phyloP scores from a whole-genome alignment of 2,113 vertebrate species.

The Cyanistes caeruleus region DNA sequence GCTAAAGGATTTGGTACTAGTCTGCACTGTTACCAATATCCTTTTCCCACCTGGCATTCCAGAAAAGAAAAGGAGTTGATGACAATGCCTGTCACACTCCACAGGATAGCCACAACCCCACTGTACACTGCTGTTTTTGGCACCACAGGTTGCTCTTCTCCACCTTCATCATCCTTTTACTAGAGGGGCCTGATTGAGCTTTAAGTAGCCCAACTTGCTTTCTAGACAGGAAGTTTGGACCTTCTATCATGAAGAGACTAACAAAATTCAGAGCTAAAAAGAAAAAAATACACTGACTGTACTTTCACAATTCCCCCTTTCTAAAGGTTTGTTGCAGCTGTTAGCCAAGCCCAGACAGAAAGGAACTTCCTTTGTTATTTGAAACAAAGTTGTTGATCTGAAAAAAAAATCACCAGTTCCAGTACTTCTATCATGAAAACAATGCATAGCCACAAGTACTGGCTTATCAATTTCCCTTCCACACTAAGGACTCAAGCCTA shows the following conservation, averaged over 20 bases:
- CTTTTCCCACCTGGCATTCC: not conserved
- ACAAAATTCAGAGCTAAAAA: not conserved
- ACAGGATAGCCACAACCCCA: not conserved
- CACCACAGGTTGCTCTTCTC: not conserved
- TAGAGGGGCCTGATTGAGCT: not conserved
- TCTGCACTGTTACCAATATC: not conserved
- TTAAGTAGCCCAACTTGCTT: not conserved
- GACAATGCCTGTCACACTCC: not conserved
- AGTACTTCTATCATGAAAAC: not conserved
- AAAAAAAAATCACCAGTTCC: not conserved
- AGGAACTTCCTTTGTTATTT: not conserved
- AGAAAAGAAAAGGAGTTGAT: not conserved
- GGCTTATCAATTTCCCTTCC: not conserved
- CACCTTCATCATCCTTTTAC: not conserved
- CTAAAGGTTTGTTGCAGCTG: not conserved
- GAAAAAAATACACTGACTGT: not conserved
- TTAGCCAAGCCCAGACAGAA: not conserved
- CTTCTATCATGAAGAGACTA: not conserved
- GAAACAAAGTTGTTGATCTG: too few relatives aligned
- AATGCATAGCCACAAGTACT: not conserved
- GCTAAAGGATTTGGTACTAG: not conserved
- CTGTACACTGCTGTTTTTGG: not conserved
- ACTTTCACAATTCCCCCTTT: not conserved
- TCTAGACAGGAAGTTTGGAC: not conserved
- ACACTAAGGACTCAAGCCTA: not conserved